Conservation (phyloP, 2,797 vertebrate genomes). For the Paedocypris micromegethes region DNA sequence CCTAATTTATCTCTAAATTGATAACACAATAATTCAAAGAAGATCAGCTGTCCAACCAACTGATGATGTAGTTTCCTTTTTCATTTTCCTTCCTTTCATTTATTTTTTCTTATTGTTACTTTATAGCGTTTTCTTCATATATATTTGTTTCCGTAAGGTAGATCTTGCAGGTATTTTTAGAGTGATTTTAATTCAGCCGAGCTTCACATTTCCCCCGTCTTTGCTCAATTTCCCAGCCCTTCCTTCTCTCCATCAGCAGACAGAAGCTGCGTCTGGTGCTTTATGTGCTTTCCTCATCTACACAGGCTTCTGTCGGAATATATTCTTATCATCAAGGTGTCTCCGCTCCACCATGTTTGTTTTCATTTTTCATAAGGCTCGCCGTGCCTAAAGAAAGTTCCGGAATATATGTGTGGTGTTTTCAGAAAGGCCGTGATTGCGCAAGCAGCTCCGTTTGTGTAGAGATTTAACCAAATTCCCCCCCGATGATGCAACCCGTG, state of each 20-base stretch:
- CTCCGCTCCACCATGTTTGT: slow-evolving; percentile 30
- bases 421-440: slow-evolving; percentile 9
- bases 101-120: no score
- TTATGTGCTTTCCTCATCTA: slow-evolving; percentile 30
- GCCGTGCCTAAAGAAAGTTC: no score
- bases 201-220: slow-evolving; percentile 31
- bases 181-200: slow-evolving; percentile 39
- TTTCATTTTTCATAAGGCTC: slow-evolving; percentile 22
- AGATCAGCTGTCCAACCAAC: no score
- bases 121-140: no score
- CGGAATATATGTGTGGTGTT: not conserved
- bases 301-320: slow-evolving; percentile 27
- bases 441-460: not conserved
- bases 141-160: no score
- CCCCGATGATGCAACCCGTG: slow-evolving; percentile 29
- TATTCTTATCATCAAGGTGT: slow-evolving; percentile 32
- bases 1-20: no score
- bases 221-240: slow-evolving; percentile 32
- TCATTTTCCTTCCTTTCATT: no score
- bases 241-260: slow-evolving; percentile 27
- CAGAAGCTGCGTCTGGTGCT: slow-evolving; percentile 18
- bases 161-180: slow-evolving; percentile 42
- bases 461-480: slow-evolving; percentile 27
- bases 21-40: no score
- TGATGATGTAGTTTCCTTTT: no score